Evolutionary conservation across 2,888 invertebrate species (phyloP).

Genomic region (Pelosia muscerda): DNA sequence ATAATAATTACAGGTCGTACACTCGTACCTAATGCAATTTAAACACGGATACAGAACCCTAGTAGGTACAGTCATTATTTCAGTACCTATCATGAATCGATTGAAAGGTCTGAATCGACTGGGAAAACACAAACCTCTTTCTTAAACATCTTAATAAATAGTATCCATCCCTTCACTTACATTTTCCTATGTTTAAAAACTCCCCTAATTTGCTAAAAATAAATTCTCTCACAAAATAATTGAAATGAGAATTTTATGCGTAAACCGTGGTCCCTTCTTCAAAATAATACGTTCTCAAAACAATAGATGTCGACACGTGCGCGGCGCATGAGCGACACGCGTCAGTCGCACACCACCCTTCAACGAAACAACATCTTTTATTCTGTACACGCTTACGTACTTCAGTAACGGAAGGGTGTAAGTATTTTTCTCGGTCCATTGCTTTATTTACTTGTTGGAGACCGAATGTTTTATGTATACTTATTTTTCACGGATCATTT

Average conservation of each 20-base stretch:
- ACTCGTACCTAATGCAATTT: no score
- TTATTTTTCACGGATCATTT: constrained; percentile 30
- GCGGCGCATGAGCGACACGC: constrained; percentile 69
- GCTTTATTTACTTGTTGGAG: constrained; percentile 48
- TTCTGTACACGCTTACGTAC: constrained; percentile 59
- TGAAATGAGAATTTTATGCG: neutral
- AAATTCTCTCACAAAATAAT: neutral
- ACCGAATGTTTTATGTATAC: constrained; percentile 10
- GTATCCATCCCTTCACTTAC: neutral
- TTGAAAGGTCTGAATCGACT: no score
- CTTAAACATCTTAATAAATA: neutral
- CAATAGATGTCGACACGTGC: constrained; percentile 74
- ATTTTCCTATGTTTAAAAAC: neutral
- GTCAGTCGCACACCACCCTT: constrained; percentile 68
- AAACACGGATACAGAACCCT: no score
- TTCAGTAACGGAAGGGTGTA: constrained; percentile 60
- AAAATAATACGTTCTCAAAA: constrained; percentile 66
- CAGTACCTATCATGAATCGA: neutral
- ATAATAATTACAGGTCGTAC: no score
- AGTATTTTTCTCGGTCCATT: constrained; percentile 50
- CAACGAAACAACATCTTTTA: constrained; percentile 66
- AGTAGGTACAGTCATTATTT: neutral
- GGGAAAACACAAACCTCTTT: neutral
- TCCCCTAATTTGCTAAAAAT: neutral
- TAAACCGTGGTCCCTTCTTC: constrained; percentile 21